Evolutionary conservation across 2,888 invertebrate species (phyloP).

Genomic region (Deladenus siricidicola): DNA sequence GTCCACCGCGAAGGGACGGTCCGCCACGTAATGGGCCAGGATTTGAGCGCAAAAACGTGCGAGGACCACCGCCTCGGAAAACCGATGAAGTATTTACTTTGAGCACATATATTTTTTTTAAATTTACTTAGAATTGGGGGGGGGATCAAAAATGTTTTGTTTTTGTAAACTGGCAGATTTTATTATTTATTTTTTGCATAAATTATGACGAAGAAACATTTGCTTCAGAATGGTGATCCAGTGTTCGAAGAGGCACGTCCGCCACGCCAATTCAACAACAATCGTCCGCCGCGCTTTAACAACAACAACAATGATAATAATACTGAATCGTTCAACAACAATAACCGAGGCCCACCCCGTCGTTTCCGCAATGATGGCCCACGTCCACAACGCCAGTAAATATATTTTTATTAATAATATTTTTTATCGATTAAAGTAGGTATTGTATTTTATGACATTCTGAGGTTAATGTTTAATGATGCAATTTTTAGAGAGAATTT

Average conservation of each 20-base stretch:
- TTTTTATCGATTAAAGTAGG: neutral
- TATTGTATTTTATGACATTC: neutral
- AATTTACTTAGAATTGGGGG: no score
- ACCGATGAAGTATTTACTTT: neutral
- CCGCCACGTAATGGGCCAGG: neutral
- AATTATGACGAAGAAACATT: neutral
- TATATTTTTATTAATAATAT: neutral
- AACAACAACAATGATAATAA: conserved; percentile 4
- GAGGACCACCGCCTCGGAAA: neutral
- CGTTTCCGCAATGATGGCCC: neutral
- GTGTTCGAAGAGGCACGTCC: conserved; percentile 1
- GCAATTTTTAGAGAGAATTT: conserved; percentile 8
- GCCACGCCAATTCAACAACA: conserved; percentile 9
- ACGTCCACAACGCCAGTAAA: neutral
- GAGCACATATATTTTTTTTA: neutral
- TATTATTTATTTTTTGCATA: neutral
- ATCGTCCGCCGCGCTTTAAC: conserved; percentile 11
- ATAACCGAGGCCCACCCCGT: conserved; percentile 8
- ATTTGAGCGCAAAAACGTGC: conserved; percentile 4
- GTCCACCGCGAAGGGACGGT: conserved; percentile 4
- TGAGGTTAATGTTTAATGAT: neutral
- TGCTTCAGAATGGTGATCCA: neutral
- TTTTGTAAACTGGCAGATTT: neutral
- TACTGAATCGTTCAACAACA: conserved; percentile 3
- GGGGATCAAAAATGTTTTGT: no score